Conservation (phyloP, 1,140 invertebrate genomes). For the Anastrepha obliqua region DNA sequence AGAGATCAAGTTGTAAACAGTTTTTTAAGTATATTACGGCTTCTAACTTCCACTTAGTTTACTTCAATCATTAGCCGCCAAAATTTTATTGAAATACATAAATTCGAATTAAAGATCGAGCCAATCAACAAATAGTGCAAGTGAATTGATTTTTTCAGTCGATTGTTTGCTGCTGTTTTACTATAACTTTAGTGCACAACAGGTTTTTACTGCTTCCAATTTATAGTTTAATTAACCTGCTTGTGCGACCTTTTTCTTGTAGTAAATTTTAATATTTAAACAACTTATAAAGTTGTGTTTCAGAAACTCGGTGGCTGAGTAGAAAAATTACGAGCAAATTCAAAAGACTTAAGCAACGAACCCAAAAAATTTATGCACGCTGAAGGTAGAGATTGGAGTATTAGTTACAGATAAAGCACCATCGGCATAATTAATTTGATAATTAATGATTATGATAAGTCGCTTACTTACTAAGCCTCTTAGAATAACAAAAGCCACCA, state of each 20-base stretch:
- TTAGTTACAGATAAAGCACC: too few species aligned
- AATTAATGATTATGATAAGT: too few species aligned
- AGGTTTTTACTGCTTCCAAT: neutral
- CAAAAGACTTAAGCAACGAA: conserved; percentile 25
- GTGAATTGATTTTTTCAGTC: too few species aligned
- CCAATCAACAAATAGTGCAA: neutral
- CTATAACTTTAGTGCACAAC: neutral
- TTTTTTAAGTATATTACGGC: too few species aligned
- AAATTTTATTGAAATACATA: neutral
- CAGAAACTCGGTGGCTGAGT: neutral
- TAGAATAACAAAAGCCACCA: too few species aligned
- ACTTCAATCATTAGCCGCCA: neutral
- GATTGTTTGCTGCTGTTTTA: too few species aligned
- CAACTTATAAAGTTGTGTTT: neutral
- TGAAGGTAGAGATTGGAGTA: too few species aligned
- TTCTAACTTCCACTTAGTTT: neutral
- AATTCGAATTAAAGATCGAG: neutral
- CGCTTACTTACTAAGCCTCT: too few species aligned
- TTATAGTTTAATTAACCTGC: neutral
- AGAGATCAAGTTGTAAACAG: too few species aligned
- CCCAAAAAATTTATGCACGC: neutral
- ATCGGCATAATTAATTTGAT: too few species aligned
- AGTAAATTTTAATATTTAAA: neutral
- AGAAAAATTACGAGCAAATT: neutral
- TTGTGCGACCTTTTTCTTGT: neutral